Conservation (phyloP, 2,888 invertebrate genomes). For the Linyphia triangularis region DNA sequence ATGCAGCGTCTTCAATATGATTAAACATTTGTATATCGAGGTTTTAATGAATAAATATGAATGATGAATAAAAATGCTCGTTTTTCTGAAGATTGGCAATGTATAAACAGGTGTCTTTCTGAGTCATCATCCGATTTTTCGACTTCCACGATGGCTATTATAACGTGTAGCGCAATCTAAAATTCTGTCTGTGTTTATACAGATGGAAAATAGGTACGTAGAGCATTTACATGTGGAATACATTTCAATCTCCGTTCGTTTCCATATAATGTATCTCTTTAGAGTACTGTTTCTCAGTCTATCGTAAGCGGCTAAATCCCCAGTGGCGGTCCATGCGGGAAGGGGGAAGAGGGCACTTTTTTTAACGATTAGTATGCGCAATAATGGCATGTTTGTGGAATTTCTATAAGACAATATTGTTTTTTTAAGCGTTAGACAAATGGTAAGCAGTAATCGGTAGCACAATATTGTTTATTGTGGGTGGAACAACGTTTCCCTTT, state of each 20-base stretch:
- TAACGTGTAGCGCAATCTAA: neutral
- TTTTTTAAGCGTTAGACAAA: too few species aligned
- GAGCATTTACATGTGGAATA: neutral
- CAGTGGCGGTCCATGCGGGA: too few species aligned
- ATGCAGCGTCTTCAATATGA: neutral
- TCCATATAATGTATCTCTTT: neutral
- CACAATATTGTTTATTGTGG: too few species aligned
- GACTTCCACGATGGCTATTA: neutral
- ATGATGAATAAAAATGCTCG: constrained; percentile 2
- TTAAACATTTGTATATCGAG: constrained; percentile 15
- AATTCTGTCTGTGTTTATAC: neutral
- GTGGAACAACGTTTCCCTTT: too few species aligned
- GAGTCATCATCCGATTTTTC: constrained; percentile 8
- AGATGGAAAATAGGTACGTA: neutral
- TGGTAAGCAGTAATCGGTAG: too few species aligned
- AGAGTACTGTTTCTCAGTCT: neutral
- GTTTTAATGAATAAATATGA: constrained; percentile 45
- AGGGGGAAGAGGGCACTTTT: too few species aligned
- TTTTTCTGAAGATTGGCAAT: constrained; percentile 16
- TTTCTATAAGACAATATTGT: too few species aligned
- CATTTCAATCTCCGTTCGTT: neutral
- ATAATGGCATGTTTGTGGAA: too few species aligned
- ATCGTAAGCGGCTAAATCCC: too few species aligned
- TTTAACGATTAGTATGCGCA: too few species aligned
- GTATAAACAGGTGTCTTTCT: constrained; percentile 18